Conservation (phyloP, 2,888 invertebrate genomes). For the Carabus problematicus region DNA sequence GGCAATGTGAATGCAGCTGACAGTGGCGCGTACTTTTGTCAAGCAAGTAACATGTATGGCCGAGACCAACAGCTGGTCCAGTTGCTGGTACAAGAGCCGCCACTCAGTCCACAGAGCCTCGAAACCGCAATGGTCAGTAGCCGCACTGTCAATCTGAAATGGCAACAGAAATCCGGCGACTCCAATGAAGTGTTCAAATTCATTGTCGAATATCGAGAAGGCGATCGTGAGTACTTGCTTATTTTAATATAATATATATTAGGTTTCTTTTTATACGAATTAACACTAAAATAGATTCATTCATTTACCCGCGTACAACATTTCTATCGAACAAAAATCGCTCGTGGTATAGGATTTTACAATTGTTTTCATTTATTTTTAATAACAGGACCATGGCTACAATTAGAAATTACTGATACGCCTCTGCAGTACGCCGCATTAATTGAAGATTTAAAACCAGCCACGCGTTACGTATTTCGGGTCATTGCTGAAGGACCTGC, state of each 20-base stretch:
- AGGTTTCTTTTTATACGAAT: not conserved
- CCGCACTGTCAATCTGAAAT: slow-evolving; percentile 76
- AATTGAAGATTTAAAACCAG: slow-evolving; percentile 74
- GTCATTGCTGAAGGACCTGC: slow-evolving; percentile 78
- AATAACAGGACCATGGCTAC: slow-evolving; percentile 67
- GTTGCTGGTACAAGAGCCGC: slow-evolving; percentile 77
- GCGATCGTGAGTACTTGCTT: slow-evolving; percentile 62
- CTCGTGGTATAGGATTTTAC: too few relatives aligned
- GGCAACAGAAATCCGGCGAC: slow-evolving; percentile 74
- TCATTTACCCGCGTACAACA: too few relatives aligned
- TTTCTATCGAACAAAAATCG: too few relatives aligned
- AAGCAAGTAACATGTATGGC: slow-evolving; percentile 77
- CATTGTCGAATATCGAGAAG: slow-evolving; percentile 72
- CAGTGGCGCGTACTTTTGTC: slow-evolving; percentile 80
- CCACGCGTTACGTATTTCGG: slow-evolving; percentile 73
- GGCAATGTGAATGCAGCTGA: slow-evolving; percentile 73
- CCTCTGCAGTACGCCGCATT: slow-evolving; percentile 68
- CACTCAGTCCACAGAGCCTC: slow-evolving; percentile 72
- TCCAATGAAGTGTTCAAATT: slow-evolving; percentile 75
- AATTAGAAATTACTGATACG: slow-evolving; percentile 70
- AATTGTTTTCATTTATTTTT: slow-evolving; percentile 11
- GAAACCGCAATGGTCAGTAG: slow-evolving; percentile 75
- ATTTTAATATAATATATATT: not conserved
- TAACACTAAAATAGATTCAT: too few relatives aligned
- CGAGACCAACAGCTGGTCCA: slow-evolving; percentile 76